Evolutionary conservation across 2,888 invertebrate genomes (phyloP).

Genomic region (Drosophila kambysellisi): DNA sequence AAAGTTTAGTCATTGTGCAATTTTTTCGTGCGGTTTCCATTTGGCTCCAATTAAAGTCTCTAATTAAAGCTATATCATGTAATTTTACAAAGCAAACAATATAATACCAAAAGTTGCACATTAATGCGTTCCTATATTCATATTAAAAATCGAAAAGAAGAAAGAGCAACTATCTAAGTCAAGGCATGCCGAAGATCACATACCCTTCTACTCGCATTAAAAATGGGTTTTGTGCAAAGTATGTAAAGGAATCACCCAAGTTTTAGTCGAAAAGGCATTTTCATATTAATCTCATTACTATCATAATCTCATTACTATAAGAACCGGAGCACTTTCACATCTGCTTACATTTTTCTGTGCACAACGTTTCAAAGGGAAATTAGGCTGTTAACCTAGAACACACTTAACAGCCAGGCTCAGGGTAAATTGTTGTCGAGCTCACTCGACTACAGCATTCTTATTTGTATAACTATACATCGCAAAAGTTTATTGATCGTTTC

Average conservation of each 20-base stretch:
- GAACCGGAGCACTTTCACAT: not conserved
- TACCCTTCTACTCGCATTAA: not conserved
- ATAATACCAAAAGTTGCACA: not conserved
- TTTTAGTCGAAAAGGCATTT: not conserved
- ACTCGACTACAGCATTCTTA: not conserved
- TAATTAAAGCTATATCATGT: not conserved
- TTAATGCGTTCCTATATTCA: not conserved
- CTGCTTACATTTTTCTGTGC: not conserved
- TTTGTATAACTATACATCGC: not conserved
- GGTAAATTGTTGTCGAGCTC: not conserved
- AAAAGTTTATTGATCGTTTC: not conserved
- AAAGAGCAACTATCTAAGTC: not conserved
- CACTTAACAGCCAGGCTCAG: not conserved
- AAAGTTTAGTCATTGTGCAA: slow-evolving; percentile 37
- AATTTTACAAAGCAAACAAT: not conserved
- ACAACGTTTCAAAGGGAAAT: not conserved
- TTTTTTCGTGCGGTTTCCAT: slow-evolving; percentile 21
- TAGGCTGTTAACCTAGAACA: not conserved
- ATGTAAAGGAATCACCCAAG: not conserved
- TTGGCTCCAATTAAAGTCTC: not conserved
- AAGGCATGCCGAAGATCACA: not conserved
- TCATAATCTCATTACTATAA: not conserved
- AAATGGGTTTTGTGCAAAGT: not conserved
- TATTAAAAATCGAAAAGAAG: not conserved
- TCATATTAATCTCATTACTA: not conserved